Evolutionary conservation across 2,888 invertebrate genomes (phyloP).

Genomic region (Platerodrilus igneus): DNA sequence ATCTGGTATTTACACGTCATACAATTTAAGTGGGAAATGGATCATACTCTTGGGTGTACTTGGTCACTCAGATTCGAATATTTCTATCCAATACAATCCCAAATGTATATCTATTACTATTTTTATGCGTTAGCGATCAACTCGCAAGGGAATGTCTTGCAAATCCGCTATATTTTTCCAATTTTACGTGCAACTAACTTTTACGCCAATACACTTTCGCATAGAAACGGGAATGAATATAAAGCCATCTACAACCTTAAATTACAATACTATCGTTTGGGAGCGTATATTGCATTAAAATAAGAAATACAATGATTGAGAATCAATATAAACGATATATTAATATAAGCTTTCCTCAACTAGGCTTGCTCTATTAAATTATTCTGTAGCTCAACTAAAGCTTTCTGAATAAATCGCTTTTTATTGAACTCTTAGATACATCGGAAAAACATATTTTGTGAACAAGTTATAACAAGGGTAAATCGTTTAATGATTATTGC

Average conservation of each 20-base stretch:
- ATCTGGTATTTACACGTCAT: slow-evolving; percentile 21
- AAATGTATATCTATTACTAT: slow-evolving; percentile 29
- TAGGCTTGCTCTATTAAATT: slow-evolving; percentile 24
- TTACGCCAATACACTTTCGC: neutral
- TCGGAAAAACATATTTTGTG: slow-evolving; percentile 22
- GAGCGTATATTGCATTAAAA: slow-evolving; percentile 3
- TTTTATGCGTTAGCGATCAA: slow-evolving; percentile 28
- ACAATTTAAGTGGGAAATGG: slow-evolving; percentile 26
- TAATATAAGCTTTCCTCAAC: slow-evolving; percentile 44
- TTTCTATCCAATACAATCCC: slow-evolving; percentile 26
- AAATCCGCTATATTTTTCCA: slow-evolving; percentile 15
- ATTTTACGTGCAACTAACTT: slow-evolving; percentile 13
- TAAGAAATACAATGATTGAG: slow-evolving; percentile 38
- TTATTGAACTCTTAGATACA: slow-evolving; percentile 20
- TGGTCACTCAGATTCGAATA: slow-evolving; percentile 29
- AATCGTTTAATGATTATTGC: too few species aligned
- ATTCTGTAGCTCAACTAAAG: slow-evolving; percentile 15
- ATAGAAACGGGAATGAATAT: slow-evolving; percentile 8
- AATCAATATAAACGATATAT: slow-evolving; percentile 47
- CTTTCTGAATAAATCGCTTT: slow-evolving; percentile 24
- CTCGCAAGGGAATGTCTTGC: slow-evolving; percentile 18
- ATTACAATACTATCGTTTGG: slow-evolving; percentile 7
- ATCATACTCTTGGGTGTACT: slow-evolving; percentile 27
- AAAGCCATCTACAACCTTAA: slow-evolving; percentile 6
- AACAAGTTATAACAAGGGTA: slow-evolving; percentile 12